Evolutionary conservation across 2,888 invertebrate genomes (phyloP).

Genomic region (Ormyrus thymus): DNA sequence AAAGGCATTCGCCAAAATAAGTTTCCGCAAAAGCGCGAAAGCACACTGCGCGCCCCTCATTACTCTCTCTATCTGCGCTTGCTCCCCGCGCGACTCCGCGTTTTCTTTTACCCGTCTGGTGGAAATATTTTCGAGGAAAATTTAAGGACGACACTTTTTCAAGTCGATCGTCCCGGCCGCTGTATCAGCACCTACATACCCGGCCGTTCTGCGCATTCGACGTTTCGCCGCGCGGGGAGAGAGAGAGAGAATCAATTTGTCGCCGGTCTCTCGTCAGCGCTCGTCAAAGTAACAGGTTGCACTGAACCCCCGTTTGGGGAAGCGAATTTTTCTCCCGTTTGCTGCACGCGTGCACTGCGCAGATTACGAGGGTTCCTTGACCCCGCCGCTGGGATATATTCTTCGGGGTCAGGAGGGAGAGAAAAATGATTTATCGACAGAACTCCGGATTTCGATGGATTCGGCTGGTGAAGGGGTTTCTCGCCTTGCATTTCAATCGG

Average conservation of each 20-base stretch:
- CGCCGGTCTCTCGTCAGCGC: conserved; percentile 43
- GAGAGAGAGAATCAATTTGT: conserved; percentile 52
- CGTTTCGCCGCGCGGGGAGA: not conserved
- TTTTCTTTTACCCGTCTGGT: not conserved
- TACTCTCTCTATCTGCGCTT: not conserved
- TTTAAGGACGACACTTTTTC: conserved; percentile 10
- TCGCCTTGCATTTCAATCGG: no score
- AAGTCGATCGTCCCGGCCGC: not conserved
- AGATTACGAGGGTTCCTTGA: not conserved
- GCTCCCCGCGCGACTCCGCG: not conserved
- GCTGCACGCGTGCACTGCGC: no score
- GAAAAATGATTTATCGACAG: not conserved
- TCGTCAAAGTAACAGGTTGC: conserved; percentile 65
- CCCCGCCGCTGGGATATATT: not conserved
- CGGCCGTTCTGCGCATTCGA: not conserved
- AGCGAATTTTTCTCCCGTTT: no score
- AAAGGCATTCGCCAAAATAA: not conserved
- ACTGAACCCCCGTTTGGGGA: conserved; percentile 28
- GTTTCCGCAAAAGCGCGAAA: not conserved
- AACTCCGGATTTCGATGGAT: no score
- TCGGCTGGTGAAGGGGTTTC: no score
- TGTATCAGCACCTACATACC: not conserved
- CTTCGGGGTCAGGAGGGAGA: not conserved
- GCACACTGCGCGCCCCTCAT: not conserved
- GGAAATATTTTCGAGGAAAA: not conserved